Percentiles rank a stretch among this genome's conserved stretches.
Conservation (phyloP, 1,140 invertebrate species). For the Bombus fervidus region DNA sequence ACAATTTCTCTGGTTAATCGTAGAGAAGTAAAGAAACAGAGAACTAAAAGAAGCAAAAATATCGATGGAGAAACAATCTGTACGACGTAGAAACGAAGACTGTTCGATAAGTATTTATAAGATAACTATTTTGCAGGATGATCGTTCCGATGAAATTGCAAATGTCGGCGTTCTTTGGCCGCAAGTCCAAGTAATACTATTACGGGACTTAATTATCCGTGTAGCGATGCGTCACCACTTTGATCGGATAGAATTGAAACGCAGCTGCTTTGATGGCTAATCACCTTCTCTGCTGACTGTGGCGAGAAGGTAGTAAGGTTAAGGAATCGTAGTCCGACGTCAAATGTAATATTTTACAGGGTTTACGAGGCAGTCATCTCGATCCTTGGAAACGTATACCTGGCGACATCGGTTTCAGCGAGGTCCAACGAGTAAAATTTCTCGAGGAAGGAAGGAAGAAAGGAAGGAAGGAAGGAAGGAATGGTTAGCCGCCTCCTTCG, state of each 20-base stretch:
- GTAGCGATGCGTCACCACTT: conserved; percentile 7
- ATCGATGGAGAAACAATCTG: no score
- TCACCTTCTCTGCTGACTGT: conserved; percentile 45
- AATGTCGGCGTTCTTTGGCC: conserved; percentile 23
- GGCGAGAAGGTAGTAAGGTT: conserved; percentile 37
- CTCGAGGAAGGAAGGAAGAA: not conserved
- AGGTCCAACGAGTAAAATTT: conserved; percentile 47
- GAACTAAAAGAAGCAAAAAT: no score
- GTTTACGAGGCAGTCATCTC: conserved; percentile 74
- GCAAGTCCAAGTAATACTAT: conserved; percentile 11
- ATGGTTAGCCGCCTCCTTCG: conserved; percentile 13
- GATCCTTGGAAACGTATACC: conserved; percentile 60
- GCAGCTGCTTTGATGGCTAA: conserved; percentile 23
- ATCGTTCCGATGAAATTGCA: not conserved
- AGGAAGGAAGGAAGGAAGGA: not conserved
- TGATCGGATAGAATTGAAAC: conserved; percentile 10
- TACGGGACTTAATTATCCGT: conserved; percentile 15
- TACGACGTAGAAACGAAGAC: no score
- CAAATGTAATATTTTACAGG: conserved; percentile 72
- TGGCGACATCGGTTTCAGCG: conserved; percentile 44
- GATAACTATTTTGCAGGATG: no score
- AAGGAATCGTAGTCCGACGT: conserved; percentile 51
- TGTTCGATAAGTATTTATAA: no score
- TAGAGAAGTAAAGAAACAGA: no score
- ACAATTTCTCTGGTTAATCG: no score